Evolutionary conservation across 2,113 vertebrate species (phyloP), one percentile per base, ranked within the genome.

Genomic region (Tinamus guttatus): DNA sequence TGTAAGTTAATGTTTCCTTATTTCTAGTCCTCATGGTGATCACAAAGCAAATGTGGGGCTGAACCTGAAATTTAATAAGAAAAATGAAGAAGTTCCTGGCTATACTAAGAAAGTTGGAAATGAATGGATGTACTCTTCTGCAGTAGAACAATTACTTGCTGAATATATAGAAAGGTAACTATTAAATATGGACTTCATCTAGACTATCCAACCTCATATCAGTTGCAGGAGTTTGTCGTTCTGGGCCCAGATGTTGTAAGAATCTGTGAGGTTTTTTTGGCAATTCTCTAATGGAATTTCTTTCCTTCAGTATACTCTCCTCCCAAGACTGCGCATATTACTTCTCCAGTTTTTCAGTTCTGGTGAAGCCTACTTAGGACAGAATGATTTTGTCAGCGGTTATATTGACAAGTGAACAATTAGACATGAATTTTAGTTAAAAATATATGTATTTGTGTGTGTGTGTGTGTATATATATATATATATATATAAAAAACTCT

Each of bases 51-150:
- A 99, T 67, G 98, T 99, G 69, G 99, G 99, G 70, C 98, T 99
- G 82, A 99, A 99, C 97, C 98, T 99, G 62, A 99, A 99, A 94
- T 99, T 99, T 96, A 99, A 99, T 98, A 99, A 99, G 98, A 99
- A 99, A 97, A 99, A 99, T 77, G 99, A 99, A 96, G 99, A 99
- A 96, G 99, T 99, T 69, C 99, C 99, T 73, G 99, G 99, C 24
- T 99, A 99, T 94, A 99, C 99, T 47, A 99, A 99, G 97, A 99
- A 98, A 94, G 98, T 99, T 11, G 99, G 99, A 81, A 99, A 98
- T 38, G 99, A 99, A 95, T 99, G 99, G 99, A 98, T 98, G n/a
- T 99, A 99, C 97, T 99, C 99, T 49, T 98, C 98, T 67, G 99
- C 99, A 43, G 99, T 99, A 25, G 99, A 99, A 86, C 99, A 99